Evolutionary conservation across 2,888 invertebrate genomes (phyloP).

Genomic region (Perizoma affinitatum): DNA sequence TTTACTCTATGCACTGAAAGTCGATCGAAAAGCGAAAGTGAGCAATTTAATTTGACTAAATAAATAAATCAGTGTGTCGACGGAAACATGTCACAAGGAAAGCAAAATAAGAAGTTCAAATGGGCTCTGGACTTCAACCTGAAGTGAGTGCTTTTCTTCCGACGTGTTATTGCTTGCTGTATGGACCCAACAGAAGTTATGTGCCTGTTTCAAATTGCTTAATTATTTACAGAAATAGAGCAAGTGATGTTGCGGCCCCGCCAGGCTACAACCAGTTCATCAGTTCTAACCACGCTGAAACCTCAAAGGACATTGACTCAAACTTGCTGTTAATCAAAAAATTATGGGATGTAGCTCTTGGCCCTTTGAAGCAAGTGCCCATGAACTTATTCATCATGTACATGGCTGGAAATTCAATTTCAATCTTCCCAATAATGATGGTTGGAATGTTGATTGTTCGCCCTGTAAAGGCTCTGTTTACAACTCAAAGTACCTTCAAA

Average conservation of each 20-base stretch:
- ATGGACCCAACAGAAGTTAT: too few relatives aligned
- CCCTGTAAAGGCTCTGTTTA: constrained; percentile 97
- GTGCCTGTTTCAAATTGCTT: too few relatives aligned
- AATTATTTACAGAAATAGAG: constrained; percentile 54
- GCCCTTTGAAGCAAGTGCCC: constrained; percentile 97
- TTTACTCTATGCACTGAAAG: too few relatives aligned
- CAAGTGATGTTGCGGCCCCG: constrained; percentile 88
- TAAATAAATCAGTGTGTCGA: neutral
- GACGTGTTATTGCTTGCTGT: too few relatives aligned
- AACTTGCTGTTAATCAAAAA: constrained; percentile 95
- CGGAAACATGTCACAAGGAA: constrained; percentile 66
- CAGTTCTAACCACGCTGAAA: constrained; percentile 89
- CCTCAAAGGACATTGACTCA: constrained; percentile 91
- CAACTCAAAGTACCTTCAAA: constrained; percentile 95
- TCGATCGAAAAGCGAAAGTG: too few relatives aligned
- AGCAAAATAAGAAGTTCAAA: constrained; percentile 82
- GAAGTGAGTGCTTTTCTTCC: constrained; percentile 67
- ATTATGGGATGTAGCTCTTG: constrained; percentile 98
- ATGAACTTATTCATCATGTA: constrained; percentile 99
- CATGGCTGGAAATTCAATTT: constrained; percentile 99
- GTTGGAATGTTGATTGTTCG: constrained; percentile 99
- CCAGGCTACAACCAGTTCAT: constrained; percentile 93
- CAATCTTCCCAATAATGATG: constrained; percentile 99
- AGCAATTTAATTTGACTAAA: neutral
- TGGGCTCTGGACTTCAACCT: constrained; percentile 86